Conservation (phyloP, 1,140 invertebrate species). For the Lucilia cuprina region DNA sequence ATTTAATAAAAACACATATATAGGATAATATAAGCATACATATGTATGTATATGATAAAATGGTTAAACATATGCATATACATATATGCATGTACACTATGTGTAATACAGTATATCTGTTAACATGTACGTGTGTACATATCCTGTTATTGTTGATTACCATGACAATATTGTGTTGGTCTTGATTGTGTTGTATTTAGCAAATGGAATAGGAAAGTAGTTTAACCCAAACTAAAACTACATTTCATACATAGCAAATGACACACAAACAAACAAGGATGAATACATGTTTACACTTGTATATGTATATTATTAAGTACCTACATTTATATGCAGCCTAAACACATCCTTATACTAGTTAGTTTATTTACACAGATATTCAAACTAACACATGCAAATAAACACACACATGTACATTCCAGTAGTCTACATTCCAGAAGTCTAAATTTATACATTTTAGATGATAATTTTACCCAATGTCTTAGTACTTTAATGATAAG, state of each 20-base stretch:
- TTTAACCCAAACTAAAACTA: background rate
- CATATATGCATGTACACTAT: too few species aligned
- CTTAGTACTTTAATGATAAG: too few species aligned
- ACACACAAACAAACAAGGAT: background rate
- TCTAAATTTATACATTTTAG: too few species aligned
- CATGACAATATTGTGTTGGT: conserved; percentile 29
- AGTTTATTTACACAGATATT: background rate
- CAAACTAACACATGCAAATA: too few species aligned
- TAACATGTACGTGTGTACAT: too few species aligned
- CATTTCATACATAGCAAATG: background rate
- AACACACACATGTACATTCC: too few species aligned
- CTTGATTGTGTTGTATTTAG: conserved; percentile 19
- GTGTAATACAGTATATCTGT: too few species aligned
- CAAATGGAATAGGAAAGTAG: conserved; percentile 7
- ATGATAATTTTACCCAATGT: too few species aligned
- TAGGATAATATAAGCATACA: background rate
- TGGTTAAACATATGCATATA: background rate
- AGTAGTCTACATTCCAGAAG: too few species aligned
- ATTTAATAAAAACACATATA: background rate
- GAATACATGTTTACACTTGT: background rate
- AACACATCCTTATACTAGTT: background rate
- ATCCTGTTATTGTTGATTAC: conserved; percentile 21
- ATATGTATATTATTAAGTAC: background rate
- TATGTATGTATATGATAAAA: background rate
- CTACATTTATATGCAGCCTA: background rate